Base-by-base conservation (phyloP, 2,888 invertebrate species). In the Eupithecia centaureata region DNA sequence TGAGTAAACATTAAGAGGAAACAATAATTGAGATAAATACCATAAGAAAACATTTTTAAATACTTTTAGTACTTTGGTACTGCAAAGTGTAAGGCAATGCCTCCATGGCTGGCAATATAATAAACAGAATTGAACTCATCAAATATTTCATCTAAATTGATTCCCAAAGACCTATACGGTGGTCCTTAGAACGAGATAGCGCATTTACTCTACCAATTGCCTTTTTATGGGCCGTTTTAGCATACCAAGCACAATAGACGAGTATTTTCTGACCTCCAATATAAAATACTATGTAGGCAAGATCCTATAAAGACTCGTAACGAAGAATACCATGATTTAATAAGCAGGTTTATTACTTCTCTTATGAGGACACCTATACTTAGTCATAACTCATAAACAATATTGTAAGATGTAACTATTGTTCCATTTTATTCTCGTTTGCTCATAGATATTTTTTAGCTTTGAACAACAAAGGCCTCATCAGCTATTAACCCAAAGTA, bases 371-470 rank as follows among this genome's bases (percentile, higher is more conserved):
- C 75, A 76, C 63, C 70, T 66, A 66, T 73, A 74, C 72, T 67
- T 61, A 63, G 71, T 67, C 73, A 70, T 76, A 72, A 73, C 67
- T 61, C 64, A 79, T 80, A 78, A 81, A 84, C 78, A 78, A 82
- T 82, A 81, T 83, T 84, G 83, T 80, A 80, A 81, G 74, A 74
- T 73, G 78, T 77, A 61, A 57, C 57, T 66, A 81, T 81, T 82
- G 80, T 82, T 77, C 77, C 73, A 80, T 79, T 79, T 80, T 80
- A 80, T 81, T 77, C 74, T 72, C 73, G 77, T 81, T 77, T 77
- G 80, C 71, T 76, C 75, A 75, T 76, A 75, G 73, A 74, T 75
- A 76, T 73, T 75, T 73, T 77, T 73, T 76, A 73, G 73, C 54
- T 60, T 68, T 63, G 62, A 64, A 64, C 72, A 67, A 75, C 75